Evolutionary conservation across 2,888 invertebrate species (phyloP).

Genomic region (Pherbina coryleti): DNA sequence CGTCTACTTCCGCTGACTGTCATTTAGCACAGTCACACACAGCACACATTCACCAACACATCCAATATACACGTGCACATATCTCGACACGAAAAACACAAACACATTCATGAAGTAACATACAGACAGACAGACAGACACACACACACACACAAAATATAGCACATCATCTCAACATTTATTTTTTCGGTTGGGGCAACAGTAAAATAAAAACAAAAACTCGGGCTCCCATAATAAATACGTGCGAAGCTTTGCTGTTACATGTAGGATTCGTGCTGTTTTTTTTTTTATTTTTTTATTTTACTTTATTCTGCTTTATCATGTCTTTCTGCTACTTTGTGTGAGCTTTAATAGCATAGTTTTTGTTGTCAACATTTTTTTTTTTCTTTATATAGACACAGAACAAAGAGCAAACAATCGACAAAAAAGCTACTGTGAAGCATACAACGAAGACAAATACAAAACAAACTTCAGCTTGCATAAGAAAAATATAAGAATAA

Average conservation of each 20-base stretch:
- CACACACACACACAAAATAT: background rate
- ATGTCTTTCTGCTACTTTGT: background rate
- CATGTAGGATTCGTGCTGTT: background rate
- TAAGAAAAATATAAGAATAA: background rate
- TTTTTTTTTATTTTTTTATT: background rate
- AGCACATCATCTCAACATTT: background rate
- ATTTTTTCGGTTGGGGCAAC: background rate
- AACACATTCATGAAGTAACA: background rate
- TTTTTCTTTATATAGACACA: background rate
- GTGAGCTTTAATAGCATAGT: background rate
- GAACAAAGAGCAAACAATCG: background rate
- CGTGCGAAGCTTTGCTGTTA: background rate
- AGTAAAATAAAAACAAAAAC: background rate
- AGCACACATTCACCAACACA: background rate
- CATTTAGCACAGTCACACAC: conserved; percentile 15
- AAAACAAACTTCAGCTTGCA: background rate
- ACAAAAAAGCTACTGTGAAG: background rate
- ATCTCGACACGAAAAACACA: background rate
- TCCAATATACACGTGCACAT: background rate
- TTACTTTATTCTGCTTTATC: background rate
- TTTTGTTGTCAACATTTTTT: background rate
- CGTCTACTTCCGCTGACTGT: conserved; percentile 25
- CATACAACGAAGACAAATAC: background rate
- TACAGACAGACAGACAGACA: background rate
- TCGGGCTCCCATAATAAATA: conserved; percentile 3